Evolutionary conservation across 2,888 invertebrate genomes (phyloP).

Genomic region (Torymus auratus): DNA sequence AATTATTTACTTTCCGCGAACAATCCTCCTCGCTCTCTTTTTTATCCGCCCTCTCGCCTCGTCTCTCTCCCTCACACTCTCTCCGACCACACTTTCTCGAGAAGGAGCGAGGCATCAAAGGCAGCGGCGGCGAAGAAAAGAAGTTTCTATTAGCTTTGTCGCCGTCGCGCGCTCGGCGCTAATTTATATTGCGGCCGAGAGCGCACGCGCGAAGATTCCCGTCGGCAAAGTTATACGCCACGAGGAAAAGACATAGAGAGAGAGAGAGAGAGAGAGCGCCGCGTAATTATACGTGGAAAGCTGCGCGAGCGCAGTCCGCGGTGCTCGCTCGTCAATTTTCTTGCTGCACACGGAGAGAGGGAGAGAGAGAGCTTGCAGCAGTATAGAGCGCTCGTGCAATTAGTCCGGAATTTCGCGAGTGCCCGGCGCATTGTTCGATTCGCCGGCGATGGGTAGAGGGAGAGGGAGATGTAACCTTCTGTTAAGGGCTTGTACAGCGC

Average conservation of each 20-base stretch:
- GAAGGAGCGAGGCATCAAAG: constrained; percentile 22
- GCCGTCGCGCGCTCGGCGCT: neutral
- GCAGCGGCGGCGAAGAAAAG: constrained; percentile 4
- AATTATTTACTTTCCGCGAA: constrained; percentile 31
- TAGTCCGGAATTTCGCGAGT: too few species aligned
- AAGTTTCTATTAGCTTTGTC: constrained; percentile 50
- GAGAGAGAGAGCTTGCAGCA: too few species aligned
- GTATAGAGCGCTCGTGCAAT: too few species aligned
- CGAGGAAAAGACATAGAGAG: too few species aligned
- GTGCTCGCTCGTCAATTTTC: constrained; percentile 7
- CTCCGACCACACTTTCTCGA: too few species aligned
- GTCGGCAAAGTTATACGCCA: constrained; percentile 3
- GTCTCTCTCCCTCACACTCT: neutral
- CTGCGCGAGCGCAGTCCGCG: neutral
- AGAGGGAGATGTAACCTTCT: too few species aligned
- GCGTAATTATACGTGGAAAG: constrained; percentile 18
- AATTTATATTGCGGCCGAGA: constrained; percentile 39
- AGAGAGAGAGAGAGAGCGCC: neutral
- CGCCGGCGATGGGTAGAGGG: too few species aligned
- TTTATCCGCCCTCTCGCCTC: neutral
- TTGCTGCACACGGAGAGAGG: neutral
- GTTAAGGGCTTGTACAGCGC: too few species aligned
- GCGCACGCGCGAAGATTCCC: constrained; percentile 14
- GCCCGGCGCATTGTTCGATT: too few species aligned
- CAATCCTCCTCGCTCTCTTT: too few species aligned